Conservation (phyloP, 1,140 invertebrate genomes). For the Sycophila sp. region DNA sequence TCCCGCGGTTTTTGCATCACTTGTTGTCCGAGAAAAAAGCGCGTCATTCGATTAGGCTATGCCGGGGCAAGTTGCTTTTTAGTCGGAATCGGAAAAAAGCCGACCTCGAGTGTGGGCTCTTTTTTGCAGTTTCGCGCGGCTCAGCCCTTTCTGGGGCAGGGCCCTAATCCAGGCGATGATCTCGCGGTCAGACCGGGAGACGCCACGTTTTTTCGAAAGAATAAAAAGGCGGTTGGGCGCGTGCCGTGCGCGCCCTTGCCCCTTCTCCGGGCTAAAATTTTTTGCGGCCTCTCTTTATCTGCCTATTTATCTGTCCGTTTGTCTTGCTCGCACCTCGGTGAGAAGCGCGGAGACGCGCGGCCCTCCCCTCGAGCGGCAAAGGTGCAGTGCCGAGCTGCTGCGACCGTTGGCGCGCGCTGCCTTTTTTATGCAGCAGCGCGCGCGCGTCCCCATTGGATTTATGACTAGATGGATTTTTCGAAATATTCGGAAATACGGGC, state of each 20-base stretch:
- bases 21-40: not conserved
- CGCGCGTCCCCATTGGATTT: slow-evolving; percentile 34
- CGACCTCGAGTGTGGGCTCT: no score
- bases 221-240: slow-evolving; percentile 38
- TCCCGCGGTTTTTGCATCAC: not conserved
- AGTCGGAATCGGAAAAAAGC: not conserved
- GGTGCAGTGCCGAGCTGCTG: slow-evolving; percentile 29
- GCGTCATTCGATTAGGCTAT: slow-evolving; percentile 1
- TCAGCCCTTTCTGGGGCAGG: no score
- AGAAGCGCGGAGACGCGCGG: slow-evolving; percentile 16
- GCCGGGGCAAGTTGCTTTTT: not conserved
- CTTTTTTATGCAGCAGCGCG: slow-evolving; percentile 41
- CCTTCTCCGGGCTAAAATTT: slow-evolving; percentile 41
- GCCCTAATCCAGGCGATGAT: not conserved
- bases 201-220: slow-evolving; percentile 26
- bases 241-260: slow-evolving; percentile 45
- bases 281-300: slow-evolving; percentile 2
- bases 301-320: not conserved
- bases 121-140: not conserved
- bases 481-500: slow-evolving; percentile 51
- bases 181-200: slow-evolving; percentile 19
- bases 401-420: slow-evolving; percentile 44
- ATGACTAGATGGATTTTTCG: slow-evolving; percentile 47
- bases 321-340: slow-evolving; percentile 18
- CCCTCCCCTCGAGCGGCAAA: not conserved